phyloP scores from a whole-genome alignment of 2,797 vertebrate species.

The Gallinago stenura region DNA sequence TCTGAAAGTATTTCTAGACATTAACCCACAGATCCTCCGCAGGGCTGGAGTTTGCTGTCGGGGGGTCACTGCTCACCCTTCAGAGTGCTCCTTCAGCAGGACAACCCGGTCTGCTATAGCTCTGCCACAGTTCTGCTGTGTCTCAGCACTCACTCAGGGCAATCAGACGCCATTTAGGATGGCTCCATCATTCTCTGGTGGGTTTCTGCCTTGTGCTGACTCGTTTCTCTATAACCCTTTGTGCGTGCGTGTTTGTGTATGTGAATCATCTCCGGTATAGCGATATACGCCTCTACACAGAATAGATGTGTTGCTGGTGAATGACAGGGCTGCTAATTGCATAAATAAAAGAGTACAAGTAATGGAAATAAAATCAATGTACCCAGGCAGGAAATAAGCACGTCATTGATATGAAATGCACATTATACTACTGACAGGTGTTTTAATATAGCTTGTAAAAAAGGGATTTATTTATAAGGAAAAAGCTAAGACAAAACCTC shows the following conservation, averaged over 20 bases:
- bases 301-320: slow-evolving; percentile 5
- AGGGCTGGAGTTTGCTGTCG: neutral
- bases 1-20: neutral
- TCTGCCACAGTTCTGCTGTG: neutral
- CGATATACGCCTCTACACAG: neutral
- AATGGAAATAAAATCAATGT: slow-evolving; percentile 38
- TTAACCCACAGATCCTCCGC: neutral
- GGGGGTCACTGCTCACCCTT: neutral
- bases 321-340: neutral
- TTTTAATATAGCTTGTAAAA: slow-evolving; percentile 36
- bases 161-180: neutral
- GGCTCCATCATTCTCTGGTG: neutral
- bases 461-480: slow-evolving; percentile 49
- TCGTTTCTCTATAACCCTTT: neutral
- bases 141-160: neutral
- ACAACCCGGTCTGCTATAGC: neutral
- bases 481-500: slow-evolving; percentile 43
- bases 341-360: neutral
- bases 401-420: neutral
- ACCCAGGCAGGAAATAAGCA: neutral
- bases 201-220: neutral
- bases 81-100: neutral
- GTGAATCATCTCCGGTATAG: neutral
- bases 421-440: neutral
- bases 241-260: neutral